Conservation (phyloP, 2,113 vertebrate species). For the Galemys pyrenaicus region DNA sequence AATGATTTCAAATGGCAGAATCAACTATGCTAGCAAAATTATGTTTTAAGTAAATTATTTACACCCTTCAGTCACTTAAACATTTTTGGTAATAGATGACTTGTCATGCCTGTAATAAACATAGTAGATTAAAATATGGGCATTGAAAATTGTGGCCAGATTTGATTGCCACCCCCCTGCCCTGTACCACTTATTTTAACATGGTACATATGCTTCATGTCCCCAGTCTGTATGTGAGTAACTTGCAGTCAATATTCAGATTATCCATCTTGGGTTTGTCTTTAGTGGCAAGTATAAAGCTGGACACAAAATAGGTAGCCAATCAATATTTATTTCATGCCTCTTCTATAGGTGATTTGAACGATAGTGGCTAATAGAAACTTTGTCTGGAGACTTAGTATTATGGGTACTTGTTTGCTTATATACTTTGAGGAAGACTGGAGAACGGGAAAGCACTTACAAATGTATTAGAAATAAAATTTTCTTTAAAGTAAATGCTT, state of each 20-base stretch:
- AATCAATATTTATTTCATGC: background rate
- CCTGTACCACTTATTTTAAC: background rate
- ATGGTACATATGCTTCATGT: background rate
- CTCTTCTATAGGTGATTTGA: background rate
- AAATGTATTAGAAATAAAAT: conserved; percentile 3
- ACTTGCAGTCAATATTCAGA: background rate
- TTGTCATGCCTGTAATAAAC: background rate
- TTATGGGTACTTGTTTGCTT: background rate
- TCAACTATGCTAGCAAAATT: background rate
- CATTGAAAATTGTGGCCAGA: background rate
- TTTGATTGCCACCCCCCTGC: background rate
- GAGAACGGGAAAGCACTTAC: background rate
- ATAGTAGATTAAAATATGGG: background rate
- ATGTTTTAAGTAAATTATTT: conserved; percentile 17
- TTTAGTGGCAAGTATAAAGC: background rate
- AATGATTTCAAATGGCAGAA: background rate
- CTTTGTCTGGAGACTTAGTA: background rate
- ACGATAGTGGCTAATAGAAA: background rate
- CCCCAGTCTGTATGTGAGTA: background rate
- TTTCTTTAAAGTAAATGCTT: conserved; percentile 38
- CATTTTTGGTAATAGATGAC: background rate
- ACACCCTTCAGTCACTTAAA: background rate
- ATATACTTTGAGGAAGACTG: background rate
- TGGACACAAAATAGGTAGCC: background rate
- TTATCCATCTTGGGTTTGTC: background rate